A percentile compares a stretch with the other conserved stretches of the same genome.
These are phyloP conservation scores for Ramphastos sulfuratus DNA, from an alignment of 2,113 vertebrate genomes.

Conservation along the genomic window DNA sequence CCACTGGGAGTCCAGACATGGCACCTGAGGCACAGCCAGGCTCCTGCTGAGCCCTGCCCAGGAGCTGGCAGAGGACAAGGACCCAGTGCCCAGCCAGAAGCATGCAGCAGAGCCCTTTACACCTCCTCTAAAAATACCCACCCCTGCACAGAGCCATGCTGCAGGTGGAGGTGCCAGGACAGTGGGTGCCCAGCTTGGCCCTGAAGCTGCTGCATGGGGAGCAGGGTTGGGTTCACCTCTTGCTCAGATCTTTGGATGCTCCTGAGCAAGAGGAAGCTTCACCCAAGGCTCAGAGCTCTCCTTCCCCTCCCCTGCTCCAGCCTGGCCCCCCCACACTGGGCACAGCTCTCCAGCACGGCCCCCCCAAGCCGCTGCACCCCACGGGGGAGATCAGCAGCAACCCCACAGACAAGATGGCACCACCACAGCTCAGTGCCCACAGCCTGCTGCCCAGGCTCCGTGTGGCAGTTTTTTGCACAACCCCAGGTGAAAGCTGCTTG, in stretches of 20 bases:
- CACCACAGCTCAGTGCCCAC: rapidly evolving
- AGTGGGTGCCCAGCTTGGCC: neutral
- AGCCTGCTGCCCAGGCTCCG: rapidly evolving
- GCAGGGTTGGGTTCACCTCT: neutral
- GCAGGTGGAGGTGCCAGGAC: neutral
- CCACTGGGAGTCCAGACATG: neutral
- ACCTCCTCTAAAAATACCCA: neutral
- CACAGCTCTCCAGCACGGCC: rapidly evolving
- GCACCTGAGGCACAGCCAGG: neutral
- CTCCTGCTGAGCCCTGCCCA: rapidly evolving
- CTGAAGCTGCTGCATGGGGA: rapidly evolving
- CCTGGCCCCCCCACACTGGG: neutral
- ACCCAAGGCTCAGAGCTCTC: neutral
- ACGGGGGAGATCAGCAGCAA: rapidly evolving
- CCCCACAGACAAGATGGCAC: neutral
- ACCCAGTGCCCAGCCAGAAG: neutral
- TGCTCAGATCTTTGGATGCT: neutral
- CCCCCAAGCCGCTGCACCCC: rapidly evolving
- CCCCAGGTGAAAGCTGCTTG: neutral
- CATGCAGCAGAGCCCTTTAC: neutral
- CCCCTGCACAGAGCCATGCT: neutral
- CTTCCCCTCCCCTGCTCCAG: neutral
- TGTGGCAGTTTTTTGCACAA: rapidly evolving
- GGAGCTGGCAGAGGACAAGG: neutral
- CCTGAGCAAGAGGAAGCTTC: neutral